These are phyloP conservation scores for Seriola dumerili DNA, from an alignment of 2,113 vertebrate genomes.

Conservation along the genomic window DNA sequence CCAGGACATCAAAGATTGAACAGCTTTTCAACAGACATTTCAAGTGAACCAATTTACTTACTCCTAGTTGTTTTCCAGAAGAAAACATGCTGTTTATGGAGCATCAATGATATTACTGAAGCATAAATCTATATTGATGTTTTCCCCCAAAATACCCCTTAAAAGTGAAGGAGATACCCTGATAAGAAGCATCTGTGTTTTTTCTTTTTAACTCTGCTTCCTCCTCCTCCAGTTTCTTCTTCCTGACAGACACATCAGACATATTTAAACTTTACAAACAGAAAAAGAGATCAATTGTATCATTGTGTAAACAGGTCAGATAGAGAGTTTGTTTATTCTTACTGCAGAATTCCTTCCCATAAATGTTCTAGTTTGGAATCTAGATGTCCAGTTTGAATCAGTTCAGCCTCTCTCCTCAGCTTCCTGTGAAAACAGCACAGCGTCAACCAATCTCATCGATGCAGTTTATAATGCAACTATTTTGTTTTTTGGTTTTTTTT, in stretches of 20 bases:
- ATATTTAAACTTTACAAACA: background rate
- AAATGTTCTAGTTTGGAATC: constrained; percentile 93
- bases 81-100: background rate
- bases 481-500: background rate
- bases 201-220: constrained; percentile 94
- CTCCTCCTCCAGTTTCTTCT: constrained; percentile 91
- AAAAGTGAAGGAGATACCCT: constrained; percentile 83
- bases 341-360: constrained; percentile 93
- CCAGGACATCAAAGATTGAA: background rate
- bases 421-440: constrained; percentile 81
- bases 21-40: background rate
- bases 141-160: background rate
- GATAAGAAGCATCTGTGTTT: constrained; percentile 94
- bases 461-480: background rate
- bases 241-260: constrained; percentile 66
- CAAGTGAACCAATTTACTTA: too few species aligned
- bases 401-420: constrained; percentile 93
- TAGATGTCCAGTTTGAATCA: constrained; percentile 94
- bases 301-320: constrained; percentile 1
- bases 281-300: background rate
- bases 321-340: constrained; percentile 64
- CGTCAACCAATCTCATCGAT: background rate
- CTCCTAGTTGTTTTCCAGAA: background rate
- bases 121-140: background rate
- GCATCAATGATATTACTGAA: background rate